Evolutionary conservation across 2,113 vertebrate species (phyloP), one percentile per base, ranked within the genome.

Genomic region (Neotoma lepida): DNA sequence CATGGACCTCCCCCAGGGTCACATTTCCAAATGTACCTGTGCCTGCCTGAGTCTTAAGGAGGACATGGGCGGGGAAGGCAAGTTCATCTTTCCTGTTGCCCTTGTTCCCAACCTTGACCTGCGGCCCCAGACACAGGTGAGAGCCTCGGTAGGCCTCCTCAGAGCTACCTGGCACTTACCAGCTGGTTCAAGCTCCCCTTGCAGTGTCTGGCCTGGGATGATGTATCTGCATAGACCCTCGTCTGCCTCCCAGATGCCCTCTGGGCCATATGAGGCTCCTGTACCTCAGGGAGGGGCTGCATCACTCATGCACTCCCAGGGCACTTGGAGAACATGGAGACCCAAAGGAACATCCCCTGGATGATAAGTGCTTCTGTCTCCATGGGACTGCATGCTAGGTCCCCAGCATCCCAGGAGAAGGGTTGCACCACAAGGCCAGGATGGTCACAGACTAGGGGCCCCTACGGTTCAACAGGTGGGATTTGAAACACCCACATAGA

Each of bases 321-420:
- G 9, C 20, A 4, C 0, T 1, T 0, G 2, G 35, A 44, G 28
- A 51, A 51, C n/a, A 30, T 0, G 2, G 73, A 73, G 46, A 22
- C 12, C 14, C 86, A 30, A 28, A n/a, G 6, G 44, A n/a, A 2
- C 6, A 6, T 26, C 74, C 44, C 44, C 35, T 54, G 1, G 0
- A 3, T 0, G 0, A 35, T 0, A 3, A 2, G 9, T 13, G 51
- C 15, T 35, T n/a, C 51, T n/a, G 6, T 30, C 4, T n/a, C 8
- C 5, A 30, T 61, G 24, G 24, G 63, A 28, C 58, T 17, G 9
- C 26, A 0, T 22, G 33, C 10, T 0, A 2, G 26, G 66, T 14
- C 35, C 35, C 51, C 35, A 58, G 54, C 35, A 58, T 24, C 54
- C 18, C 26, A 20, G 22, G 10, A 14, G 22, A 6, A 39, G 64